Conservation (phyloP, 2,888 invertebrate genomes). For the Pristionchus exspectatus region DNA sequence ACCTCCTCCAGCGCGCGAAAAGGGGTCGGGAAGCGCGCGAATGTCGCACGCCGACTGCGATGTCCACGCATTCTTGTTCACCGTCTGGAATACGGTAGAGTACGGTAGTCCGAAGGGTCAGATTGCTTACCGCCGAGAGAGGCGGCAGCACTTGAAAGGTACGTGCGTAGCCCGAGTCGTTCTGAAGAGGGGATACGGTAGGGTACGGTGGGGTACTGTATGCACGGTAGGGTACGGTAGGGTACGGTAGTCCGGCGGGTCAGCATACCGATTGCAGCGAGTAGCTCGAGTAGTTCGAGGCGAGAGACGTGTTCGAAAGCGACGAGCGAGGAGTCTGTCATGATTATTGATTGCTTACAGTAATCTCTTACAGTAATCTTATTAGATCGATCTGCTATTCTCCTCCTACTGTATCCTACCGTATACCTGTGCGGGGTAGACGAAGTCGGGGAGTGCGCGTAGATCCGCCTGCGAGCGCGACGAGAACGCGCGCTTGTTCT, state of each 20-base stretch:
- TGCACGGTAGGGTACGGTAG: not conserved
- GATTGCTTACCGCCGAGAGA: not conserved
- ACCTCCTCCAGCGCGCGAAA: not conserved
- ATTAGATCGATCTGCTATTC: too few relatives aligned
- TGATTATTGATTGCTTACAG: not conserved
- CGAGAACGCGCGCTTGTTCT: constrained; percentile 44
- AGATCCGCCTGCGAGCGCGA: constrained; percentile 39
- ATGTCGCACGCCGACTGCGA: constrained; percentile 19
- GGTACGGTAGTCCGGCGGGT: not conserved
- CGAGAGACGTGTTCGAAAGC: constrained; percentile 34
- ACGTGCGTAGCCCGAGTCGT: not conserved
- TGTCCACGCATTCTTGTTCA: constrained; percentile 42
- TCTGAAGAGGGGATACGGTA: constrained; percentile 19
- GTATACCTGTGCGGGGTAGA: constrained; percentile 33
- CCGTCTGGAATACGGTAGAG: constrained; percentile 7
- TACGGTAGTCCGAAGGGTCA: constrained; percentile 14
- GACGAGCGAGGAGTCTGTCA: constrained; percentile 12
- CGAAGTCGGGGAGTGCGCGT: constrained; percentile 32
- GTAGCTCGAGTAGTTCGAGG: constrained; percentile 25
- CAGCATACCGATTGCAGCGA: constrained; percentile 34
- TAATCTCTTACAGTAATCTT: too few relatives aligned
- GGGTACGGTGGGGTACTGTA: not conserved
- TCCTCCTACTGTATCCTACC: not conserved
- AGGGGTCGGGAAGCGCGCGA: constrained; percentile 20
- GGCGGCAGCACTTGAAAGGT: not conserved